Conservation (phyloP, 1,140 invertebrate genomes). For the Amyelois transitella region DNA sequence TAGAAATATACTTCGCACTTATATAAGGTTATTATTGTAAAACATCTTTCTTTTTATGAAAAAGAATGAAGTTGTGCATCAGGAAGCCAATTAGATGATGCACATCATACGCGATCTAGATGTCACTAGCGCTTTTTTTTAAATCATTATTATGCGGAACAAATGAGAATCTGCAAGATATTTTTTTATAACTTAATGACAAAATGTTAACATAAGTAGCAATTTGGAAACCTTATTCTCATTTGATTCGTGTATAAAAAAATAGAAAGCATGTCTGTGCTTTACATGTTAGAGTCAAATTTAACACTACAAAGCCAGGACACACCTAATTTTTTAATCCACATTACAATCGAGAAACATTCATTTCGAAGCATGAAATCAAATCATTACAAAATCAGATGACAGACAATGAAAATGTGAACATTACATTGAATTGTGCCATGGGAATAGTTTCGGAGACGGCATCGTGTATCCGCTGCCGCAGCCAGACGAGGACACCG, state of each 20-base stretch:
- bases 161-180: not conserved
- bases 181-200: too few relatives aligned
- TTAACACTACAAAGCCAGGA: not conserved
- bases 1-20: not conserved
- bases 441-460: conserved; percentile 83
- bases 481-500: conserved; percentile 86
- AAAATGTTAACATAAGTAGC: not conserved
- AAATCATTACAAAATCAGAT: not conserved
- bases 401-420: not conserved
- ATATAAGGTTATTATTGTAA: too few relatives aligned
- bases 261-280: not conserved
- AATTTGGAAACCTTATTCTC: not conserved
- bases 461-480: conserved; percentile 89
- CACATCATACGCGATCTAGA: too few relatives aligned
- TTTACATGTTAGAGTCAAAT: too few relatives aligned
- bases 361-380: not conserved
- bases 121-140: too few relatives aligned
- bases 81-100: too few relatives aligned
- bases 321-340: not conserved
- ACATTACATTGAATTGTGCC: not conserved
- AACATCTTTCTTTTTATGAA: too few relatives aligned
- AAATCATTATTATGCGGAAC: not conserved
- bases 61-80: too few relatives aligned
- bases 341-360: not conserved
- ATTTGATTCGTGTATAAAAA: not conserved